Base-by-base conservation (phyloP, 30 jellyfish, hydroid and myxozoan genomes). In the Morbakka virulenta region DNA sequence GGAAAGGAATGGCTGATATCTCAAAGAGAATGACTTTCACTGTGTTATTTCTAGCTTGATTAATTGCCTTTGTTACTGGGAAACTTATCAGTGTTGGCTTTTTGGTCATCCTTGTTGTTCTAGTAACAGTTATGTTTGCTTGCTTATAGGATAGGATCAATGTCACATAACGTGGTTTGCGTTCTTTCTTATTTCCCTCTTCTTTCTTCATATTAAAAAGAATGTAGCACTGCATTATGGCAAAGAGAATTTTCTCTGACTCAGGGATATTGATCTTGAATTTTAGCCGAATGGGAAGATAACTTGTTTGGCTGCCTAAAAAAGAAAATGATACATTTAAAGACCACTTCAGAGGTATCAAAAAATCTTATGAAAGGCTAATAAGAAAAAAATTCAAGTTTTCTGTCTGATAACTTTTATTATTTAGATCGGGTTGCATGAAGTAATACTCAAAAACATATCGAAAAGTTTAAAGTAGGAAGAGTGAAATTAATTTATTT, bases 221-320 rank as follows among this genome's bases (percentile, higher is more conserved):
- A 41, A 41, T 6, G 17, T 41, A 41, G 17, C 57, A 41, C 31
- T 72, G 95, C 74, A 73, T 22, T 64, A 83, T 71, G 1, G 87
- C 83, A 14, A 32, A 51, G 9, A 64, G 67, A 23, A 83, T 73
- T 33, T 50, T 28, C 31, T 83, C 95, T 6, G 50, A 35, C 13
- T 9, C 33, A 36, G 95, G 83, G 64, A 83, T 48, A 9, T 66
- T 77, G 48, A 83, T 33, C 12, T 65, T 26, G 63, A 62, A 83
- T 1, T 69, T 24, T 6, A 83, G 24, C 25, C 57, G 57, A 6
- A 41, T 17, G 9, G 57, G 57, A 9, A 41, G 9, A 41, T 9
- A 6, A 17, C 17, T 41, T 9, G 57, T 41, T 41, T 17, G 57
- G 13, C 57, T 17, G 9, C 57, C 57, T 41, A 41, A 41, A 17